Conservation (phyloP, 2,113 vertebrate genomes). For the Muscicapa adusta region DNA sequence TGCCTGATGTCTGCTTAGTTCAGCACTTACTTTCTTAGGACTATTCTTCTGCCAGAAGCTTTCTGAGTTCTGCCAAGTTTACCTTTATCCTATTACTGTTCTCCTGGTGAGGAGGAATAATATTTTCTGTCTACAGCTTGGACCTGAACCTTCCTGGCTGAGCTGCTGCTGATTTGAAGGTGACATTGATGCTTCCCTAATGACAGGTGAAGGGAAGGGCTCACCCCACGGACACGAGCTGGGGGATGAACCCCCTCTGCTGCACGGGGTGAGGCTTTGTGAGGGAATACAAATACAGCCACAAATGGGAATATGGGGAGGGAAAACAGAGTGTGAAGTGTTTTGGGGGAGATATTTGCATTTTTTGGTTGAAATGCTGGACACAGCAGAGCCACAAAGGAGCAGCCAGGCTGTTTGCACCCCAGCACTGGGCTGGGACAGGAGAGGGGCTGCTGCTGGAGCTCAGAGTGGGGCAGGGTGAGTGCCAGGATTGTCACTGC, state of each 20-base stretch:
- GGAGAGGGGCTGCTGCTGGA: neutral
- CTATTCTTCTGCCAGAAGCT: neutral
- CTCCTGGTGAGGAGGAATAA: neutral
- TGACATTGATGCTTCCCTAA: neutral
- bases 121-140: neutral
- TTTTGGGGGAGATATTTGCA: neutral
- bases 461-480: neutral
- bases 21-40: neutral
- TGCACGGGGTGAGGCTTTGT: neutral
- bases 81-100: neutral
- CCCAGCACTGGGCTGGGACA: neutral
- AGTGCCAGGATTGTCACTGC: rapidly evolving
- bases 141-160: neutral
- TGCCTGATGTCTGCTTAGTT: neutral
- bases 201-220: neutral
- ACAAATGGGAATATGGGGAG: neutral
- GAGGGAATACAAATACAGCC: neutral
- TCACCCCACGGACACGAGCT: neutral
- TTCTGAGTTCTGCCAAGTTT: neutral
- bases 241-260: neutral
- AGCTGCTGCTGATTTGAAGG: neutral
- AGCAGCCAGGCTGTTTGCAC: neutral
- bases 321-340: neutral
- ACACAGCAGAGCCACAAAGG: neutral
- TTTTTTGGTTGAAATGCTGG: neutral